Conservation (phyloP, 2,113 vertebrate species). For the Xiphophorus couchianus region DNA sequence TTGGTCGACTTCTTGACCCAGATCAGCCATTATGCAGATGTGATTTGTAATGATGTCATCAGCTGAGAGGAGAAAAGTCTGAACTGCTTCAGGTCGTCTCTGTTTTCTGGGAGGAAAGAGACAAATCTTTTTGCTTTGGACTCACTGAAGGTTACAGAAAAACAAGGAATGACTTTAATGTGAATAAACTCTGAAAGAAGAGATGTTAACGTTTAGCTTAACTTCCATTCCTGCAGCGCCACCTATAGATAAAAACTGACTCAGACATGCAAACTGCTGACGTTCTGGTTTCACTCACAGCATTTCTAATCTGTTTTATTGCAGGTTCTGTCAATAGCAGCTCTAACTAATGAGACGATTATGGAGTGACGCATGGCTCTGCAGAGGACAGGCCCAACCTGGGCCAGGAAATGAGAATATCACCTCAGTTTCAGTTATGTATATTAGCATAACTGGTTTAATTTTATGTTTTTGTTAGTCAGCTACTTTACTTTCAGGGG, state of each 20-base stretch:
- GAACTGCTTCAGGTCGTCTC: not conserved
- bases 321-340: slow-evolving; percentile 77
- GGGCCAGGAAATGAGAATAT: slow-evolving; percentile 26
- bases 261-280: slow-evolving; percentile 69
- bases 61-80: not conserved
- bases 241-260: slow-evolving; percentile 38
- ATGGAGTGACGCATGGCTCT: slow-evolving; percentile 73
- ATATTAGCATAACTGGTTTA: slow-evolving; percentile 17
- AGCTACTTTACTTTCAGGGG: slow-evolving; percentile 49
- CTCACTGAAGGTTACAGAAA: not conserved
- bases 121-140: not conserved
- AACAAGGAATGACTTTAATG: not conserved
- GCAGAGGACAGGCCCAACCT: slow-evolving; percentile 30
- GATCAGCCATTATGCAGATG: not conserved
- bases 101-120: not conserved
- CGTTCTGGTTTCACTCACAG: slow-evolving; percentile 67
- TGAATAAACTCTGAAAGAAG: slow-evolving; percentile 50
- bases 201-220: slow-evolving; percentile 30
- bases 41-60: not conserved
- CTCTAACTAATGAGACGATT: slow-evolving; percentile 81
- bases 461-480: slow-evolving; percentile 41
- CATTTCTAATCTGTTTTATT: slow-evolving; percentile 80
- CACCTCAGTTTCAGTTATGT: not conserved
- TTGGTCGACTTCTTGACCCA: not conserved
- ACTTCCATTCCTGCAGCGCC: slow-evolving; percentile 36